Base-by-base conservation (phyloP, 2,888 invertebrate genomes). In the Acronicta aceris region DNA sequence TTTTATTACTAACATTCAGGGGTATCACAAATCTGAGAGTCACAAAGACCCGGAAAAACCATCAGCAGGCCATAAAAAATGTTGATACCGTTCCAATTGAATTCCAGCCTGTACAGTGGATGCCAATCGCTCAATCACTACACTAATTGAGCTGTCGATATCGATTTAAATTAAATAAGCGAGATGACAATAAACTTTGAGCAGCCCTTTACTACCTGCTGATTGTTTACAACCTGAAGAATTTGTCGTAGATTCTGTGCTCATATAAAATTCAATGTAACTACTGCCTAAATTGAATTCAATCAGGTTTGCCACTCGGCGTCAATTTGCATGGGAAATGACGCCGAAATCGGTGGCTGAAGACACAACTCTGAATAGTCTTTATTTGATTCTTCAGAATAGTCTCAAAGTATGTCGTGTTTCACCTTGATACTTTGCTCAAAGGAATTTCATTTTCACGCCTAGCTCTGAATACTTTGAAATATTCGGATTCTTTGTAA, bases 361-460 rank as follows among this genome's bases (percentile, higher is more conserved):
- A n/a, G n/a, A 38, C 38, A 6, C n/a, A n/a, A n/a, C 60, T 55
- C 53, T 54, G 60, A 66, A 68, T 50, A 71, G 54, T 65, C 55
- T 62, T 76, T 69, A 81, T 80, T 78, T 65, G 69, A 79, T 81
- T 75, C 70, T 59, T 68, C 62, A 16, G 46, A 60, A 53, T 61
- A 71, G 66, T 70, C 60, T 59, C 59, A 54, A 55, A 47, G 41
- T 68, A 59, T 71, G 76, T 75, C 78, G 50, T 70, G 76, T 72
- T 79, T 76, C 64, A 66, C 64, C 76, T 78, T 62, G 70, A 84
- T 82, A 82, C 73, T 85, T 81, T 75, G 56, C 70, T 71, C 60
- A 38, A 68, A 75, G 69, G 67, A 84, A 85, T 86, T 85, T 76
- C 46, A 84, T 84, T 85, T 81, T 59, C 76, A 53, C 60, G 73